A percentile compares a stretch with the other conserved stretches of the same genome.
Evolutionary conservation across 2,888 invertebrate species (phyloP).

Genomic region (Glaucopsyche alexis): DNA sequence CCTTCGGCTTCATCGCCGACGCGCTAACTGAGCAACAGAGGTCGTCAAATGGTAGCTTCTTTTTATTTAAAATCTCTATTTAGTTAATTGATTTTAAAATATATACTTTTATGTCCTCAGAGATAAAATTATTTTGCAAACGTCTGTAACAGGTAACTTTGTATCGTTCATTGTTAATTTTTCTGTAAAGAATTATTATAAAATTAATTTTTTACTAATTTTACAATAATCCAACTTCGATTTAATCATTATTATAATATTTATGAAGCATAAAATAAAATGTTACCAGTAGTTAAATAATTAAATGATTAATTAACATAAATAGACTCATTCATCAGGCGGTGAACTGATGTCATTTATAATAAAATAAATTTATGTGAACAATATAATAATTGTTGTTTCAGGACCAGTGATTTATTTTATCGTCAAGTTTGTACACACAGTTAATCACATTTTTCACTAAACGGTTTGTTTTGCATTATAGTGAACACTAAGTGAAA

Average conservation of each 20-base stretch:
- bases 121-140: no score
- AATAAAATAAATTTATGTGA: neutral
- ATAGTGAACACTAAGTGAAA: neutral
- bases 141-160: no score
- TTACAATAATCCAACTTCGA: neutral
- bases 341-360: constrained; percentile 8
- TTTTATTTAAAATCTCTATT: no score
- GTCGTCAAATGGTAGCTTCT: no score
- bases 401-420: neutral
- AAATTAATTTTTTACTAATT: neutral
- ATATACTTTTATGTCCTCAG: no score
- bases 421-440: neutral
- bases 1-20: no score
- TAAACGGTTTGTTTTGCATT: neutral
- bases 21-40: no score
- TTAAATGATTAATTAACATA: constrained; percentile 24
- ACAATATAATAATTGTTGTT: neutral
- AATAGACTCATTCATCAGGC: constrained; percentile 25
- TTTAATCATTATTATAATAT: neutral
- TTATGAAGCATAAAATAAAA: constrained; percentile 6
- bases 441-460: neutral
- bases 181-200: no score
- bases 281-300: neutral
- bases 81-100: no score
- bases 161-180: no score